Base-by-base conservation (phyloP, 2,888 invertebrate species). In the Lobophora halterata region DNA sequence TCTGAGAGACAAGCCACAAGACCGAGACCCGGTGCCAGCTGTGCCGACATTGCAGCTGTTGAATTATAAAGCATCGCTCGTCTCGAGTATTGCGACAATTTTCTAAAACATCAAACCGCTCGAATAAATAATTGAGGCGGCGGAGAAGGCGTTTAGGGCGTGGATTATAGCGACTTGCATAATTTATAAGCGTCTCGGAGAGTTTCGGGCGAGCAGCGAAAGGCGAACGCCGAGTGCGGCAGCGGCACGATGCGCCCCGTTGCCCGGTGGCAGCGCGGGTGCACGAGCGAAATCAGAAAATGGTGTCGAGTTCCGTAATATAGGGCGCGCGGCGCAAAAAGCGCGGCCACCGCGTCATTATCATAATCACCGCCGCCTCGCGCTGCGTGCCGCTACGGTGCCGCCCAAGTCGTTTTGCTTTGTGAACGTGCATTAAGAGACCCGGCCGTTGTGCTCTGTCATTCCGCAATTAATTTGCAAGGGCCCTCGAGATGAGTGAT, bases 61-160 rank as follows among this genome's bases (percentile, higher is more conserved):
- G 73, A 79, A 80, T 80, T 79, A 81, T 79, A 79, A 68, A 82
- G 70, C 63, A 64, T 64, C 71, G 71, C 71, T 65, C 69, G 71
- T 77, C 74, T 78, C 66, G 70, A 77, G 67, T 71, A 82, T 76
- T 71, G 74, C 73, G 77, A 82, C 85, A 81, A 80, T 85, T 82
- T 83, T 83, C 80, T 86, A 82, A 83, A 82, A 79, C 80, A 85
- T 83, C 83, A 85, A 83, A 83, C 80, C 80, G 63, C 79, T 73
- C 71, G 71, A 77, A 83, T 86, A 80, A 86, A 87, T 85, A 83
- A 86, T 86, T 82, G 78, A 85, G 70, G 69, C 72, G 67, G 68
- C 65, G 76, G 77, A 79, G 81, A 78, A 80, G 76, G 79, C 82
- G 79, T 83, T 85, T 85, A 86, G 79, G 79, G 78, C 75, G 79